Evolutionary conservation across 2,113 vertebrate species (phyloP), one percentile per base, ranked within the genome.

Genomic region (Balaeniceps rex): DNA sequence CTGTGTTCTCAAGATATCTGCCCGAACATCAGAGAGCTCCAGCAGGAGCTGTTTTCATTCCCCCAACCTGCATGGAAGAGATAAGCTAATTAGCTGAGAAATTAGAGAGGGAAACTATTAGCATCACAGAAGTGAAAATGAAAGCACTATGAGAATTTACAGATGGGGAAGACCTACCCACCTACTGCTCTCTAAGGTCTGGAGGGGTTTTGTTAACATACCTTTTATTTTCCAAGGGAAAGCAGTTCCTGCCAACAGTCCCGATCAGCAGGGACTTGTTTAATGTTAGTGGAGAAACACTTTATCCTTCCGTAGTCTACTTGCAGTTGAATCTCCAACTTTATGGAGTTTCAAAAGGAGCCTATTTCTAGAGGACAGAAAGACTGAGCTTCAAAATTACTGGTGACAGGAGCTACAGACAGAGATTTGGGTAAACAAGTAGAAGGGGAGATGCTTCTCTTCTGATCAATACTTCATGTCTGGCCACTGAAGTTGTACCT

Each of bases 31-130:
- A 98, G 96, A 96, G 95, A 98, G 96, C 95, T 98, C 90, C 93
- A 93, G 97, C 91, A 97, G 88, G 96, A 98, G 98, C 97, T 98
- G 98, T 98, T 99, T 99, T 99, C 97, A 98, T 98, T 98, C 88
- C 88, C 97, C 97, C 96, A 98, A 98, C 98, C 95, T 96, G 94
- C 95, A 68, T 61, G 92, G 55, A 94, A 89, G 88, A 97, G 98
- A 99, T 98, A 98, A 98, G 97, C 98, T 98, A 98, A 98, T 98
- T 98, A 98, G 97, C 97, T 98, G 88, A 97, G 98, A 99, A 99
- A 98, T 98, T 93, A 98, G 98, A 99, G 98, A 98, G 88, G 97
- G 96, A 96, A 85, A 93, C 83, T 95, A 96, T 97, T 97, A 97
- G 75, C 74, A 95, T 90, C 79, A 82, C 46, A 94, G 57, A 83